Percentiles rank a stretch among this genome's conserved stretches.
Evolutionary conservation across 2,113 vertebrate genomes (phyloP).

Genomic region (Grallaria varia): DNA sequence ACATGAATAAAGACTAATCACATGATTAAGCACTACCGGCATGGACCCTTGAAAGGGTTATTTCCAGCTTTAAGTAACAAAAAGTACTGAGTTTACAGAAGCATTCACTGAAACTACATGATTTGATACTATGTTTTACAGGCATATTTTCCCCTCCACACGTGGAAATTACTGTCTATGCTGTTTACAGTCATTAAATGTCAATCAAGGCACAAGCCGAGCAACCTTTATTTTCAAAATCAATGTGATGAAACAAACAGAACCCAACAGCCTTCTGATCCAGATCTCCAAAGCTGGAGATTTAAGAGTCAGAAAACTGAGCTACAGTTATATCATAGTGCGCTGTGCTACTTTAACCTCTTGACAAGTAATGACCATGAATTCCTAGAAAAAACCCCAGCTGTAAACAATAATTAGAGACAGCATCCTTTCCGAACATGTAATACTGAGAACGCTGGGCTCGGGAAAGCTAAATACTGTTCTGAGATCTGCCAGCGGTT

Average conservation of each 20-base stretch:
- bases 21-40: background rate
- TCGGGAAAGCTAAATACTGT: background rate
- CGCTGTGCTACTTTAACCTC: background rate
- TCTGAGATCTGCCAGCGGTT: background rate
- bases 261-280: background rate
- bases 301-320: background rate
- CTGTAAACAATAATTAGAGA: background rate
- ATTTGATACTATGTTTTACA: background rate
- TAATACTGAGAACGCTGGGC: background rate
- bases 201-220: background rate
- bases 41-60: background rate
- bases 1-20: background rate
- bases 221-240: background rate
- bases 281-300: background rate
- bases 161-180: background rate
- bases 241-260: background rate
- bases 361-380: background rate
- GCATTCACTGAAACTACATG: background rate
- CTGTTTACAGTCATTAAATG: background rate
- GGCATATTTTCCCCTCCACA: background rate
- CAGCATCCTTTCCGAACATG: background rate
- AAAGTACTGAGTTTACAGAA: conserved; percentile 35
- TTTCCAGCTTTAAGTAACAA: conserved; percentile 64
- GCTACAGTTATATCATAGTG: background rate
- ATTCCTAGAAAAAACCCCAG: background rate